Evolutionary conservation across 2,888 invertebrate species (phyloP).

Genomic region (Sepioteuthis lessoniana): DNA sequence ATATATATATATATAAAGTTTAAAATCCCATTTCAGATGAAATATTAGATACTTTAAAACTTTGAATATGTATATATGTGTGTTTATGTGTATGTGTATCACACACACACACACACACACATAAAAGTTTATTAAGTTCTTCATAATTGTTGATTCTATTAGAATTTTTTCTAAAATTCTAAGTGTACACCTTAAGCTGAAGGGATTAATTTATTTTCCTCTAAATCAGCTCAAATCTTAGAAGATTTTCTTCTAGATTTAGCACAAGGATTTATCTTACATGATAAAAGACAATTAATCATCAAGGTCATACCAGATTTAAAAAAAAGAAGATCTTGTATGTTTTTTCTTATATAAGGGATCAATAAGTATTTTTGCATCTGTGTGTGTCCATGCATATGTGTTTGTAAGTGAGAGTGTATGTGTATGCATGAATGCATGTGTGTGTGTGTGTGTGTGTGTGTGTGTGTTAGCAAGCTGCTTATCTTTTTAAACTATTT

Average conservation of each 20-base stretch:
- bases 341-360: neutral
- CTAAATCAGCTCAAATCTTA: neutral
- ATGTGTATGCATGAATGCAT: neutral
- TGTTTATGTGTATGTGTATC: no score
- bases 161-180: neutral
- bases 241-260: constrained; percentile 17
- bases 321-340: neutral
- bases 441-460: neutral
- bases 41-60: neutral
- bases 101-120: no score
- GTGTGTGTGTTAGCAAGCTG: neutral
- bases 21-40: neutral
- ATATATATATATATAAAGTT: no score
- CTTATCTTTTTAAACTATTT: no score
- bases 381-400: neutral
- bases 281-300: neutral
- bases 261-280: neutral
- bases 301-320: neutral
- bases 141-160: neutral
- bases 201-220: neutral
- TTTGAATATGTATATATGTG: no score
- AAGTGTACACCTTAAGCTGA: neutral
- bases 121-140: neutral
- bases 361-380: neutral
- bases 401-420: neutral